Base-by-base conservation (phyloP, 1,140 invertebrate species). In the Harpegnathos saltator region DNA sequence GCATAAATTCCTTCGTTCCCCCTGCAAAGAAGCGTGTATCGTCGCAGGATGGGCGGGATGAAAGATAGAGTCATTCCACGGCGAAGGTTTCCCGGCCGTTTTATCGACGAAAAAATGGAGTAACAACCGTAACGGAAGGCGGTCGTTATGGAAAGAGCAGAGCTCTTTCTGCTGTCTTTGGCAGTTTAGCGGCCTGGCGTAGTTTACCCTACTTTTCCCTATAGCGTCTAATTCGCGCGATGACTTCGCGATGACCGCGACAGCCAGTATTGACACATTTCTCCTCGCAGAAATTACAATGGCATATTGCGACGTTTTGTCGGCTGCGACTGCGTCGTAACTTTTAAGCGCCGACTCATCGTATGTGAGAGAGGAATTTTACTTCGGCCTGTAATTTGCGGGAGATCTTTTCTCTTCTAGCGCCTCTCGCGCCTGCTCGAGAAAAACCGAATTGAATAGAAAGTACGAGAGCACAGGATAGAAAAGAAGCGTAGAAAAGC, bases 161-260 rank as follows among this genome's bases (percentile, higher is more conserved):
- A 44, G 15, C 22, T 26, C 9, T 9, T 58, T 80, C 5, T 65
- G 4, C 33, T n/a, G 12, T 78, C 33, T 69, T 80, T 69, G 33
- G 33, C 52, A 69, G 12, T 80, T 44, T 15, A 14, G 14, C 44
- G 4, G 22, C 22, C 75, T 7, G 22, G 4, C 9, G 19, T 17
- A 58, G 52, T 80, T 80, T 80, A 78, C 33, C 75, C 75, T 80
- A 80, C 75, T 80, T 80, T 80, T 80, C 65, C 33, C 24, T 78
- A 78, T 58, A 50, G 52, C 63, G 52, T 66, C 33, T 48, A 71
- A 80, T 59, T 80, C n/a, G 52, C 22, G 65, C 33, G 33, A 71
- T 80, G 75, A 80, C 65, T 69, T 69, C 22, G 52, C 75, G 54
- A 44, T 44, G 38, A 14, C 22, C 54, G 19, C 66, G 33, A 4